Evolutionary conservation across 64 coral and sea anemone genomes (phyloP).

Genomic region (Montipora sp.): DNA sequence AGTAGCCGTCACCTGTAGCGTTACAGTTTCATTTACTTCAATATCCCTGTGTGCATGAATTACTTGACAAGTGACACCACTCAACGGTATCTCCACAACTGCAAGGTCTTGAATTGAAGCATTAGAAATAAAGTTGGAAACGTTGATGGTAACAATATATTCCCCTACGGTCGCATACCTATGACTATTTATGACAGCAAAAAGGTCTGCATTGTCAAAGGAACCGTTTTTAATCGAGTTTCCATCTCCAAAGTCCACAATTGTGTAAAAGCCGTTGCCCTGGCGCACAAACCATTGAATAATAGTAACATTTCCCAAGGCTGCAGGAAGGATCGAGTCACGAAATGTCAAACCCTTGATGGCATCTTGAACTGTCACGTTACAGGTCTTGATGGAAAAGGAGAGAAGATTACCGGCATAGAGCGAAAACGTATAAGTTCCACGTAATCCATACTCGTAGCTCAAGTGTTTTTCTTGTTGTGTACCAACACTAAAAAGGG

Average conservation of each 20-base stretch:
- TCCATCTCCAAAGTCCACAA: conserved; percentile 63
- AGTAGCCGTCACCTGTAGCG: conserved; percentile 12
- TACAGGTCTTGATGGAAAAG: conserved; percentile 28
- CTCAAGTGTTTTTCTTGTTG: conserved; percentile 8
- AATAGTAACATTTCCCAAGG: conserved; percentile 48
- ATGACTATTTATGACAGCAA: conserved; percentile 70
- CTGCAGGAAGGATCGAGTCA: conserved; percentile 19
- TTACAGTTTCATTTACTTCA: conserved; percentile 91
- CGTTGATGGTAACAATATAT: conserved; percentile 76
- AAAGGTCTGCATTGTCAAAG: conserved; percentile 67
- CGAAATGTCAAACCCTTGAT: conserved; percentile 54
- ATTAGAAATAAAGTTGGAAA: conserved; percentile 68
- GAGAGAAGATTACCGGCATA: conserved; percentile 62
- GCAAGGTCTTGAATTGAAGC: conserved; percentile 20
- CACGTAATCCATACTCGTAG: conserved; percentile 41
- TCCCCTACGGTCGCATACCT: conserved; percentile 58
- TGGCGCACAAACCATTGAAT: conserved; percentile 45
- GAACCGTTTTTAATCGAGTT: conserved; percentile 58
- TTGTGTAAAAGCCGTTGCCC: conserved; percentile 63
- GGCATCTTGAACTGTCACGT: conserved; percentile 57
- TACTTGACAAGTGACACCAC: conserved; percentile 46
- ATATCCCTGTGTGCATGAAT: conserved; percentile 79
- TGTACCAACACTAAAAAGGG: not conserved
- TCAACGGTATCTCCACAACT: conserved; percentile 70
- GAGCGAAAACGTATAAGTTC: conserved; percentile 39